Base-by-base conservation (phyloP, 1,140 invertebrate genomes). In the Saxidomus purpurata region DNA sequence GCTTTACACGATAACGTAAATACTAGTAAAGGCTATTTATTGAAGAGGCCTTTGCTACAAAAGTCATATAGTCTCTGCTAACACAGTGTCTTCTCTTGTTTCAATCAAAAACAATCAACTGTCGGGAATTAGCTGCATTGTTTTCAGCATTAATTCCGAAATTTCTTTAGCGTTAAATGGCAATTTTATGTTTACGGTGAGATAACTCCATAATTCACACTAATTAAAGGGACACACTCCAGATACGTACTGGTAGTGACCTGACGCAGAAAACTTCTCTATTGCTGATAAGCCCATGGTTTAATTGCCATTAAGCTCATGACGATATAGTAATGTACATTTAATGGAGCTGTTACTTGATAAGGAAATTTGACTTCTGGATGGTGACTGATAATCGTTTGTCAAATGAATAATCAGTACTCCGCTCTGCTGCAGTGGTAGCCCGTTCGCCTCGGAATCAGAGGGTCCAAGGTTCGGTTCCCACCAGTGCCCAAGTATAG, bases 211-310 rank as follows among this genome's bases (percentile, higher is more conserved):
- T 55, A 79, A 79, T 79, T 79, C 47, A 31, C 47, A 52, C 47
- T 79, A 79, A 79, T 79, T 79, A 79, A 55, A 79, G 76, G 76
- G 76, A 79, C 43, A 79, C 76, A 79, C 34, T 34, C 47, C 76
- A 79, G 76, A 55, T 28, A 49, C 31, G 49, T 47, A 52, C 76
- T 28, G 76, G 76, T 79, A 79, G 76, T 79, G 47, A 34, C 43
- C 76, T 52, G 47, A 34, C 76, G 28, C 55, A 31, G 1, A 28
- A 19, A 36, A 79, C 76, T 79, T 49, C 47, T 79, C 47, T 55
- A 17, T 79, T 19, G 9, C 22, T 52, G 76, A 79, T 79, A 79
- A 52, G 43, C 15, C 8, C 47, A 36, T 59, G 76, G 55, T 59
- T 79, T 79, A 79, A 79, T 79, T 79, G 76, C 76, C 43, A 79